These are phyloP conservation scores for Enteromius treurensis DNA, from an alignment of 2,797 vertebrate genomes.

Conservation along the genomic window DNA sequence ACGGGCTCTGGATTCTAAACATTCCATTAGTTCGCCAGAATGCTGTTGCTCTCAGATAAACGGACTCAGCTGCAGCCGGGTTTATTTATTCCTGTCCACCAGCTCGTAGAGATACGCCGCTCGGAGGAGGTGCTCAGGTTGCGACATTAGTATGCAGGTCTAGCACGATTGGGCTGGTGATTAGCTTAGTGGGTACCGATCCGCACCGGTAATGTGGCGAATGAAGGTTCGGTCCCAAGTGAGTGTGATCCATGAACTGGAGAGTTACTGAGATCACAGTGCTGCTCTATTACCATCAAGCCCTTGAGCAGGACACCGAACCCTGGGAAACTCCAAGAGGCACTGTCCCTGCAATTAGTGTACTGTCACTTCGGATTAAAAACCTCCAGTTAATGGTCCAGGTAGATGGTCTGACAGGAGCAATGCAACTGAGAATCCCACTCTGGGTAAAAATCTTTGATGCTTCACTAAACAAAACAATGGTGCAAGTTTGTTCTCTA, in stretches of 20 bases:
- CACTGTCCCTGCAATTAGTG: slow-evolving; percentile 42
- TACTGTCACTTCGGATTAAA: slow-evolving; percentile 36
- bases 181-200: slow-evolving; percentile 33
- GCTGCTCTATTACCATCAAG: slow-evolving; percentile 20
- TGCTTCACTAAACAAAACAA: slow-evolving; percentile 16
- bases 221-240: slow-evolving; percentile 28
- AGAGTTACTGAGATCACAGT: slow-evolving; percentile 33
- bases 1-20: slow-evolving; percentile 56
- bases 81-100: slow-evolving; percentile 50
- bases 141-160: slow-evolving; percentile 39
- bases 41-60: slow-evolving; percentile 46
- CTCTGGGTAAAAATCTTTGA: slow-evolving; percentile 3
- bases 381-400: slow-evolving; percentile 22
- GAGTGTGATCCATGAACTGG: slow-evolving; percentile 45
- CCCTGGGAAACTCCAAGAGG: slow-evolving; percentile 25
- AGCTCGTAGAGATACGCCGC: slow-evolving; percentile 33
- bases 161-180: not conserved
- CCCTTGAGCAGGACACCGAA: slow-evolving; percentile 30
- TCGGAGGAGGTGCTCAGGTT: slow-evolving; percentile 13
- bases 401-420: slow-evolving; percentile 24
- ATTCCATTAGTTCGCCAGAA: slow-evolving; percentile 52
- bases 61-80: slow-evolving; percentile 34
- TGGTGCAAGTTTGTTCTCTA: not conserved
- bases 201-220: slow-evolving; percentile 14
- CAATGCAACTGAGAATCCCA: not conserved